Evolutionary conservation across 1,140 invertebrate genomes (phyloP).

Genomic region (Orius laevigatus): DNA sequence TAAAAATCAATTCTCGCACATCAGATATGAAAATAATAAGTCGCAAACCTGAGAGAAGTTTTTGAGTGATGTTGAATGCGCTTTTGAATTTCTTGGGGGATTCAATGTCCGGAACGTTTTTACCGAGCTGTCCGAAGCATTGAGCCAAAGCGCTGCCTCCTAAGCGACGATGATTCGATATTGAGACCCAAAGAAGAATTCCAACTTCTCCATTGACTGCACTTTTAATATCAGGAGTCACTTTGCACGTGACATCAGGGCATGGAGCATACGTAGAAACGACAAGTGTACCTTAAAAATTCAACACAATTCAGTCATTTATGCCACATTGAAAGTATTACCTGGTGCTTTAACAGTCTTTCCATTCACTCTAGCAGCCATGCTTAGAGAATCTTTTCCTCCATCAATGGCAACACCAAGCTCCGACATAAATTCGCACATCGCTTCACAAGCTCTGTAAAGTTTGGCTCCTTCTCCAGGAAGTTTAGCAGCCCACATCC

Average conservation of each 20-base stretch:
- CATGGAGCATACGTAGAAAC: constrained; percentile 90
- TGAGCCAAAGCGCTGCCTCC: constrained; percentile 88
- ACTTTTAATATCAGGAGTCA: constrained; percentile 80
- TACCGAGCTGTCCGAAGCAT: constrained; percentile 71
- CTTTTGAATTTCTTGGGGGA: constrained; percentile 43
- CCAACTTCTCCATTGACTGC: constrained; percentile 35
- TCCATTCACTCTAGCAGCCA: constrained; percentile 72
- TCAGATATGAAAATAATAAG: constrained; percentile 11
- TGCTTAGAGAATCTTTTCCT: constrained; percentile 94
- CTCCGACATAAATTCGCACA: constrained; percentile 71
- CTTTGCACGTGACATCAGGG: constrained; percentile 60
- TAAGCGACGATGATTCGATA: constrained; percentile 48
- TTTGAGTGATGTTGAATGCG: constrained; percentile 70
- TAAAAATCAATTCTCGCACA: too few species aligned
- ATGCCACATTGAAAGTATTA: constrained; percentile 8
- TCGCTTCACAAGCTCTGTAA: constrained; percentile 70
- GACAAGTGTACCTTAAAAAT: constrained; percentile 57
- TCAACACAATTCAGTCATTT: too few species aligned
- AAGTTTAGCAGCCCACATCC: constrained; percentile 98
- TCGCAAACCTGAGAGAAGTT: constrained; percentile 49
- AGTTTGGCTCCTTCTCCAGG: constrained; percentile 76
- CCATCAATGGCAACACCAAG: constrained; percentile 89
- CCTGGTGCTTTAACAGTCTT: constrained; percentile 72
- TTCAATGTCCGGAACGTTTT: constrained; percentile 64
- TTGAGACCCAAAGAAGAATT: constrained; percentile 48